Evolutionary conservation across 2,113 vertebrate species (phyloP).

Genomic region (Clarias gariepinus): DNA sequence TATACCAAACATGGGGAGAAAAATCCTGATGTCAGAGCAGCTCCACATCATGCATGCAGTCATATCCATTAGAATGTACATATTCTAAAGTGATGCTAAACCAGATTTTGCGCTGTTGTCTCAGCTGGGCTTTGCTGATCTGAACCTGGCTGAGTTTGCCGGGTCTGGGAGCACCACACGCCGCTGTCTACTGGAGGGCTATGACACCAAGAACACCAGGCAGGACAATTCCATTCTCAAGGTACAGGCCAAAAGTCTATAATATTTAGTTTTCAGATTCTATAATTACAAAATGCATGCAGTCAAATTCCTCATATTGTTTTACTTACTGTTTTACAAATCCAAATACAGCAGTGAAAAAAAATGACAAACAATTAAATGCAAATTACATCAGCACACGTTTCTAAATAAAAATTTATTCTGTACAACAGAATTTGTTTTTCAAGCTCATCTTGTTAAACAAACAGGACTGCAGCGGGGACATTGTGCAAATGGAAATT

Average conservation of each 20-base stretch:
- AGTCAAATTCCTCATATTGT: background rate
- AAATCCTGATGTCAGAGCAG: background rate
- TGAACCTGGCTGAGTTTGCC: slow-evolving; percentile 97
- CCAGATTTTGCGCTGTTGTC: background rate
- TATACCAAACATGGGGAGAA: background rate
- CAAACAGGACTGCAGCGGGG: background rate
- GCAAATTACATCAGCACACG: background rate
- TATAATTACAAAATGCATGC: background rate
- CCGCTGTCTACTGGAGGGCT: slow-evolving; percentile 95
- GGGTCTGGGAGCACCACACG: slow-evolving; percentile 94
- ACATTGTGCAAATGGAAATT: no score
- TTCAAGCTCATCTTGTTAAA: background rate
- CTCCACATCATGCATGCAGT: background rate
- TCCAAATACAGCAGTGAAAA: background rate
- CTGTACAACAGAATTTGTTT: background rate
- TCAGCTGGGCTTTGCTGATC: slow-evolving; percentile 96
- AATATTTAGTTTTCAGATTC: background rate
- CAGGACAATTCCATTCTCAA: slow-evolving; percentile 99
- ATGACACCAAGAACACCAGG: slow-evolving; percentile 97
- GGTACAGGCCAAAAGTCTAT: slow-evolving; percentile 71
- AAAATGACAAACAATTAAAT: background rate
- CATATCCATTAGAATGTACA: background rate
- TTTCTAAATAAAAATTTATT: background rate
- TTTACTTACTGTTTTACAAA: background rate
- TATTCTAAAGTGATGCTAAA: background rate